Base-by-base conservation (phyloP, 2,113 vertebrate genomes). In the Odobenus rosmarus region DNA sequence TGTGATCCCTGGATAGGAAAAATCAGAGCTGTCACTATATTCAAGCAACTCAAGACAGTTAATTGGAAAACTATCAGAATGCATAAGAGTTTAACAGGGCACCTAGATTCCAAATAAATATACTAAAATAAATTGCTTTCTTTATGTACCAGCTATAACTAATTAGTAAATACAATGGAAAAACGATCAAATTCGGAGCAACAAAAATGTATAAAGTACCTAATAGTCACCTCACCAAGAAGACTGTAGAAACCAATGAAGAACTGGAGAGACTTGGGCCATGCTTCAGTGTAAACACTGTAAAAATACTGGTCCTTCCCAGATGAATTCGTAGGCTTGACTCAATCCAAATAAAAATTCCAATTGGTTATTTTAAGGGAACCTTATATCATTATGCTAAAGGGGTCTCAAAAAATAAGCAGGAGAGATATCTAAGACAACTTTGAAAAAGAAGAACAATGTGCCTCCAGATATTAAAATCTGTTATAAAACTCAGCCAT, bases 31-130 rank as follows among this genome's bases (percentile, higher is more conserved):
- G 7, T 79, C 61, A 51, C 69, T 84, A 18, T 64, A 84, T 67
- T 57, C 6, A 67, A 71, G 82, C 82, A 91, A 87, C 39, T 21
- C 5, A 83, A 69, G 26, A 71, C 36, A 95, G 23, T 55, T 93
- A 14, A 87, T 82, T 71, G 1, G 31, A 91, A 94, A 79, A 55
- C 23, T 77, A 31, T 87, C 36, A 39, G 53, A 83, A 71, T 80
- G 16, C 28, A 4, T 53, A 71, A 51, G 33, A 59, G 64, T 87
- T 69, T 82, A 62, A 39, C 71, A 79, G 8, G 8, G 7, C 94
- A 1, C 42, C 64, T 94, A 16, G 82, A 61, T 79, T 84, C 42
- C 88, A 96, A 88, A 72, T 71, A 88, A 92, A 53, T 69, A 83
- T 23, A 46, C 59, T 92, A 95, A 86, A 92, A 71, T 77, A 69